Percentiles rank a stretch among this genome's conserved stretches.
Evolutionary conservation across 2,797 vertebrate genomes (phyloP).

Genomic region (Pteropus rufus): DNA sequence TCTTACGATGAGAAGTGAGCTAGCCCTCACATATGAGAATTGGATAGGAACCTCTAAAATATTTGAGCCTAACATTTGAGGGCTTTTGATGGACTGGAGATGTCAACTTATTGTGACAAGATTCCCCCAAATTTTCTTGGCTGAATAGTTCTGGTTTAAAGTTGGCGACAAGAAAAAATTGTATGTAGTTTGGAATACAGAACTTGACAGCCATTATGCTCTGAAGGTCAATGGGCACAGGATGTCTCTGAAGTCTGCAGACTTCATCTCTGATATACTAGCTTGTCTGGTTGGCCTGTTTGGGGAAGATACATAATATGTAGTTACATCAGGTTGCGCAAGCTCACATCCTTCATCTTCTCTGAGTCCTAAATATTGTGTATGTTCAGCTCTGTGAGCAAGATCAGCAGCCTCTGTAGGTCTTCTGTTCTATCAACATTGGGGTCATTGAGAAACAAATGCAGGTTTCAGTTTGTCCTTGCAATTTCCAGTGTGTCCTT

Average conservation of each 20-base stretch:
- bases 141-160: background rate
- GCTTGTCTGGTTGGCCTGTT: no score
- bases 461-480: background rate
- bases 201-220: background rate
- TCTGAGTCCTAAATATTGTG: background rate
- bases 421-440: background rate
- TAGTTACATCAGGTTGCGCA: background rate
- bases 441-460: background rate
- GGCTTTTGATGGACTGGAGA: background rate
- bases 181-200: background rate
- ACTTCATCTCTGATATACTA: background rate
- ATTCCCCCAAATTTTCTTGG: background rate
- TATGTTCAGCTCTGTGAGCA: background rate
- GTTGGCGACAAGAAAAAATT: background rate
- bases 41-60: background rate
- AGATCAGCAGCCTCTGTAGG: background rate
- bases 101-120: background rate
- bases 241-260: background rate
- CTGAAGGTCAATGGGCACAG: background rate
- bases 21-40: background rate
- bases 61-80: background rate
- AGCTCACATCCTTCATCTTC: background rate
- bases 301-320: no score
- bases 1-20: background rate
- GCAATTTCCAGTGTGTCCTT: background rate